phyloP scores from a whole-genome alignment of 2,797 vertebrate species.

The Gymnoscopelus braueri region DNA sequence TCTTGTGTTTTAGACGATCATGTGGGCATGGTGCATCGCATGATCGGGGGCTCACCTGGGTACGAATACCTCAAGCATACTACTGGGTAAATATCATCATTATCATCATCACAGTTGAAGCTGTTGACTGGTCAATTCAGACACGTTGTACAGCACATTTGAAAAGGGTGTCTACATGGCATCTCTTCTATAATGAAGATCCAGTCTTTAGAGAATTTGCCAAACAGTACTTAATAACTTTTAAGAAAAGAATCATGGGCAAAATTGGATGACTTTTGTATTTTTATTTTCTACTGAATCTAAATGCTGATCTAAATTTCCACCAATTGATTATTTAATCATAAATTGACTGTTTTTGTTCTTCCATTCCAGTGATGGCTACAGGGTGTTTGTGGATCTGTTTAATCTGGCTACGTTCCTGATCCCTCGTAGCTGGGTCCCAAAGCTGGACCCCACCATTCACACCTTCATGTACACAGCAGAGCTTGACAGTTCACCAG shows the following conservation, averaged over 20 bases:
- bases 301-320: too few species aligned
- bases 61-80: conserved; percentile 97
- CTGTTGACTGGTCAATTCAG: conserved; percentile 2
- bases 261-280: too few species aligned
- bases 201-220: too few species aligned
- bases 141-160: conserved; percentile 10
- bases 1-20: conserved; percentile 87
- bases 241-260: too few species aligned
- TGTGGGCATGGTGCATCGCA: conserved; percentile 96
- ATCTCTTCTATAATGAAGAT: too few species aligned
- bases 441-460: conserved; percentile 90
- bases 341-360: not conserved
- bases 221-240: too few species aligned
- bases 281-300: too few species aligned
- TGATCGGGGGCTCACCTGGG: conserved; percentile 97
- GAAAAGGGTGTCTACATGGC: not conserved
- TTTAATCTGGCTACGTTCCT: conserved; percentile 97
- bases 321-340: too few species aligned
- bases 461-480: conserved; percentile 94
- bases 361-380: conserved; percentile 88
- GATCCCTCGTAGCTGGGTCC: conserved; percentile 92
- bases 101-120: too few species aligned
- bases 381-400: conserved; percentile 98
- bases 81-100: conserved; percentile 85
- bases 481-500: conserved; percentile 94